Conservation (phyloP, 2,888 invertebrate species). For the Panopea generosa region DNA sequence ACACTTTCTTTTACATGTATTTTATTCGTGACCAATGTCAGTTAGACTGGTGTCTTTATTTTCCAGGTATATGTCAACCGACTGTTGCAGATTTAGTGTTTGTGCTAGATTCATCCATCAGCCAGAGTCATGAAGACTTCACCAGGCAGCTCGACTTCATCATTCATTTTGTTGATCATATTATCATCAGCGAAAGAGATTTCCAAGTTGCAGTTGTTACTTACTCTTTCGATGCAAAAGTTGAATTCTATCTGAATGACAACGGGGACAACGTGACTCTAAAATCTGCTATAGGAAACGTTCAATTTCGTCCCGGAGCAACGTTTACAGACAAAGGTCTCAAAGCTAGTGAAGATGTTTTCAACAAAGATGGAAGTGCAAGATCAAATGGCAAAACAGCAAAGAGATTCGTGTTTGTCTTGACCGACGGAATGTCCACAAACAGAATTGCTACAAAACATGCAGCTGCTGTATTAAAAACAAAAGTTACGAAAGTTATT, state of each 20-base stretch:
- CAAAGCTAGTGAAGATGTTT: background rate
- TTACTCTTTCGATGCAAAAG: conserved; percentile 22
- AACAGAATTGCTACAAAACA: background rate
- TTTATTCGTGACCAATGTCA: no score
- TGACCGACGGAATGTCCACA: background rate
- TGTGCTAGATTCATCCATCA: conserved; percentile 29
- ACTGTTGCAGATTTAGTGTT: conserved; percentile 25
- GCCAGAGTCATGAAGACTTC: conserved; percentile 24
- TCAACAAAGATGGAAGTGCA: no score
- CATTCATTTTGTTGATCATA: conserved; percentile 15
- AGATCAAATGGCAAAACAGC: background rate
- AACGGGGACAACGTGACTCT: conserved; percentile 12
- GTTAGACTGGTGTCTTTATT: no score
- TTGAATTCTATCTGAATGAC: conserved; percentile 15
- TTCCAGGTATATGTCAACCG: conserved; percentile 17
- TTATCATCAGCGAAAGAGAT: conserved; percentile 17
- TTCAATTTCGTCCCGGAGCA: conserved; percentile 23
- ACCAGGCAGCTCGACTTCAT: conserved; percentile 23
- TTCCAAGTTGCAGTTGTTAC: conserved; percentile 21
- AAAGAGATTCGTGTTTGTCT: background rate
- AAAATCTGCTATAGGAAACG: conserved; percentile 20
- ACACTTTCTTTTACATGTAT: no score
- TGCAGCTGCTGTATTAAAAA: no score
- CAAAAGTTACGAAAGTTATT: no score
- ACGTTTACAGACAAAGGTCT: conserved; percentile 32